phyloP scores from a whole-genome alignment of 30 jellyfish, hydroid and myxozoan genomes.

The Rhopilema esculentum region DNA sequence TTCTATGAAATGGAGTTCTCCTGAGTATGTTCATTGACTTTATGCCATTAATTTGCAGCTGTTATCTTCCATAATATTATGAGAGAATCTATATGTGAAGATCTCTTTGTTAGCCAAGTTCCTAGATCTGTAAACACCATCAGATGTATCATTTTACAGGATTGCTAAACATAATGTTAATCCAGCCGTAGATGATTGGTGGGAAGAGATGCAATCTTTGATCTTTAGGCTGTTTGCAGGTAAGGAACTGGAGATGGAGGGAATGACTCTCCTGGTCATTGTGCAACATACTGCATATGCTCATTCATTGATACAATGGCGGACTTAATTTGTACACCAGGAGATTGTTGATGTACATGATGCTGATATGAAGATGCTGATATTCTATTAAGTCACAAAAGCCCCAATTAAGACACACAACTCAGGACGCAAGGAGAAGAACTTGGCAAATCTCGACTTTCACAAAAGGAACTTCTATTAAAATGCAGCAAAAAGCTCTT shows the following conservation, averaged over 20 bases:
- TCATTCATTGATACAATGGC: conserved; percentile 10
- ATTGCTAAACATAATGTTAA: neutral
- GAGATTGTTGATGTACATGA: neutral
- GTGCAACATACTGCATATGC: conserved; percentile 8
- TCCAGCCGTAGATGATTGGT: neutral
- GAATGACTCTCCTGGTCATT: neutral
- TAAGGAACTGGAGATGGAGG: neutral
- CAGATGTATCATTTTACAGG: conserved; percentile 6
- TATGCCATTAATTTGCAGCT: conserved; percentile 4
- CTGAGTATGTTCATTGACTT: neutral
- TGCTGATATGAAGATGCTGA: neutral
- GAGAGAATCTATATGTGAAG: conserved; percentile 3
- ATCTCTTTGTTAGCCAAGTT: conserved; percentile 4
- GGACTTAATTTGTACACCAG: neutral
- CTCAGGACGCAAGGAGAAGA: neutral
- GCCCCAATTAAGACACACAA: neutral
- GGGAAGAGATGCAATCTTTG: conserved; percentile 13
- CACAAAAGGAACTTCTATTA: neutral
- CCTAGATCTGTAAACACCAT: conserved; percentile 4
- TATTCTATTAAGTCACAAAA: no score
- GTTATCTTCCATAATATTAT: neutral
- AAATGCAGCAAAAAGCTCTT: neutral
- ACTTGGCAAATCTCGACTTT: neutral
- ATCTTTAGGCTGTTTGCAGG: neutral
- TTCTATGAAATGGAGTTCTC: neutral